These are phyloP conservation scores for Conus betulinus DNA, from an alignment of 1,140 invertebrate genomes.

Conservation along the genomic window DNA sequence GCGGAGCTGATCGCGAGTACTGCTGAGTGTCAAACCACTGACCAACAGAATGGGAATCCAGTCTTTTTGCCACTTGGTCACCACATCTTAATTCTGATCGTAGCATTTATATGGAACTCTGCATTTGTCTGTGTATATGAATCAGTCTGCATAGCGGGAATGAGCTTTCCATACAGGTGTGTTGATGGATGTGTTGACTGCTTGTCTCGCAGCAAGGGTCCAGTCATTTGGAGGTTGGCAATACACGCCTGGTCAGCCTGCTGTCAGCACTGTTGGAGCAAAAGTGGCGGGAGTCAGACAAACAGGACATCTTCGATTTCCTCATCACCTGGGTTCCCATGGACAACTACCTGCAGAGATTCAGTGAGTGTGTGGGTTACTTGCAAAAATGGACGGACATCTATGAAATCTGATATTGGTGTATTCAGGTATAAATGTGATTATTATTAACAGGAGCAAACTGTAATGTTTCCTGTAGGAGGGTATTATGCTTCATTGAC, in stretches of 20 bases:
- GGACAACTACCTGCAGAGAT: conserved; percentile 28
- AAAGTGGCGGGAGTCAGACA: not conserved
- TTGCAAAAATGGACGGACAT: too few species aligned
- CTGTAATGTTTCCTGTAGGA: too few species aligned
- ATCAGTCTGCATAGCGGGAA: not conserved
- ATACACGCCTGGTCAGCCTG: conserved; percentile 1
- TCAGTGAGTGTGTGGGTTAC: not conserved
- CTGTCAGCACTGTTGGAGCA: not conserved
- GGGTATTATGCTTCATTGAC: too few species aligned
- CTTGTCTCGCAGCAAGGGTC: not conserved
- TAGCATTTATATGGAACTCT: too few species aligned
- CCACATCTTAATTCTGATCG: too few species aligned
- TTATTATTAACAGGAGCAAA: too few species aligned
- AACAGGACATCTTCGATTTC: not conserved
- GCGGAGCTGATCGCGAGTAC: too few species aligned
- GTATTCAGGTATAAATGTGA: too few species aligned
- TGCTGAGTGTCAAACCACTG: too few species aligned
- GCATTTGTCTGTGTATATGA: not conserved
- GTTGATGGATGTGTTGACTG: conserved; percentile 4
- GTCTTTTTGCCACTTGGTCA: too few species aligned
- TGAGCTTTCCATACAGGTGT: not conserved
- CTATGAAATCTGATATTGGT: too few species aligned
- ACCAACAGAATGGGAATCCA: too few species aligned
- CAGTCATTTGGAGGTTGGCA: not conserved
- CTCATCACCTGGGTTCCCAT: conserved; percentile 7